Percentiles rank a stretch among this genome's conserved stretches.
Evolutionary conservation across 2,797 vertebrate species (phyloP).

Genomic region (Ceryle rudis): DNA sequence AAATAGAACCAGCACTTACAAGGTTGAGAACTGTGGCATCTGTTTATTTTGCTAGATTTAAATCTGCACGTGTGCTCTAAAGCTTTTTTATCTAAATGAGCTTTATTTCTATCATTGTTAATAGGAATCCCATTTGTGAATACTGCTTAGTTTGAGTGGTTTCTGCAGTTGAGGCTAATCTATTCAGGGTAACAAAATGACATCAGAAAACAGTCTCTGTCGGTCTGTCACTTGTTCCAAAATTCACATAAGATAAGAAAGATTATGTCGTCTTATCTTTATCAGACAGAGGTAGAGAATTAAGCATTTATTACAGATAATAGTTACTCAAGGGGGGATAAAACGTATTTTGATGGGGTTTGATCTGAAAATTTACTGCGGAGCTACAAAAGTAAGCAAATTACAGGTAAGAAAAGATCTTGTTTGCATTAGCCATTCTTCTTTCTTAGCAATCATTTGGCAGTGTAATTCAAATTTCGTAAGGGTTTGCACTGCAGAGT

Average conservation of each 20-base stretch:
- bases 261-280: neutral
- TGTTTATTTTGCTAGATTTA: neutral
- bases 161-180: slow-evolving; percentile 3
- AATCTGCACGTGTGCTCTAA: neutral
- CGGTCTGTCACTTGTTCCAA: neutral
- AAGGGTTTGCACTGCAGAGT: neutral
- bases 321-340: neutral
- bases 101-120: neutral
- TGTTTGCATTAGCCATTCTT: neutral
- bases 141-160: neutral
- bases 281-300: slow-evolving; percentile 18
- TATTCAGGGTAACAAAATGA: neutral
- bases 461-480: neutral
- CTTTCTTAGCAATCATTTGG: neutral
- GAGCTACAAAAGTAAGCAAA: neutral
- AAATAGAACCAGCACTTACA: neutral
- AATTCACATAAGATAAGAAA: slow-evolving; percentile 1
- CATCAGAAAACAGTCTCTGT: slow-evolving; percentile 2
- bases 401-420: neutral
- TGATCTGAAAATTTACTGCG: neutral
- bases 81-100: neutral
- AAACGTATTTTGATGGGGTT: neutral
- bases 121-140: neutral
- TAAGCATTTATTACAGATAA: slow-evolving; percentile 13
- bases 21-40: neutral